Conservation (phyloP, 2,888 invertebrate species). For the Chorisops tibialis region DNA sequence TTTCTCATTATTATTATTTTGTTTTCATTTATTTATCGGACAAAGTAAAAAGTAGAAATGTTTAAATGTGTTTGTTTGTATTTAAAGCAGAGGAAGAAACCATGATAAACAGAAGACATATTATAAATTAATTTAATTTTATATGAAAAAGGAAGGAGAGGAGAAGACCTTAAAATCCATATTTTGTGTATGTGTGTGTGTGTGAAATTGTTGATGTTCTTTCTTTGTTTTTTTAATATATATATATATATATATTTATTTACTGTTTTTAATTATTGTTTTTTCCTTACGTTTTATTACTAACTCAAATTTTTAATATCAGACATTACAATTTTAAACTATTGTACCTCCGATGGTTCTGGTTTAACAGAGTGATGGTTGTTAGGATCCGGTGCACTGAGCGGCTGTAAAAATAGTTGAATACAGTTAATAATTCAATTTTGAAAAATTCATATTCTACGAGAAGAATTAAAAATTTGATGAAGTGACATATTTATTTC, state of each 20-base stretch:
- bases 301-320: slow-evolving; percentile 25
- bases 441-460: no score
- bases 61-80: neutral
- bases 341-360: slow-evolving; percentile 82
- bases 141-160: no score
- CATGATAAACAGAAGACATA: neutral
- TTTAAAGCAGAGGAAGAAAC: neutral
- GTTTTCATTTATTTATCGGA: no score
- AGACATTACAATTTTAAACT: slow-evolving; percentile 45
- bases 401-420: slow-evolving; percentile 60
- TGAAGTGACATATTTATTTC: no score
- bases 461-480: no score
- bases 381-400: slow-evolving; percentile 79
- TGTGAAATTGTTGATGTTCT: neutral
- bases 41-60: neutral
- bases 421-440: no score
- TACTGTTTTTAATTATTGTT: slow-evolving; percentile 14
- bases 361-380: slow-evolving; percentile 76
- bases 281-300: slow-evolving; percentile 18
- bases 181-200: neutral
- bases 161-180: neutral
- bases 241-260: neutral
- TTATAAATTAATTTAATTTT: neutral
- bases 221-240: neutral
- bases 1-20: neutral